These are phyloP conservation scores for Tachystola acroxantha DNA, from an alignment of 2,888 invertebrate species.

Conservation along the genomic window DNA sequence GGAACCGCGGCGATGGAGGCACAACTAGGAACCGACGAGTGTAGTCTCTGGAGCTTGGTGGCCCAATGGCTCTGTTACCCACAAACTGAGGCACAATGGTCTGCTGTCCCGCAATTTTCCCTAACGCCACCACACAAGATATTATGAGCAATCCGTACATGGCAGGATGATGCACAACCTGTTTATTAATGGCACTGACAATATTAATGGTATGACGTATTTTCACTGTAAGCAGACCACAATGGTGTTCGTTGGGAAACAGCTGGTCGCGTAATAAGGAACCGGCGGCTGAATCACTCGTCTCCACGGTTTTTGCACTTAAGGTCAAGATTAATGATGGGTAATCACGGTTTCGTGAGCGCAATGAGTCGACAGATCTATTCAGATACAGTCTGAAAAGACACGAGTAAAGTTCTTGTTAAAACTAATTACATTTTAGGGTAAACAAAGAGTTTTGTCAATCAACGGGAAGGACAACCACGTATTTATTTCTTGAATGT, in stretches of 20 bases:
- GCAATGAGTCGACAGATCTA: conserved; percentile 3
- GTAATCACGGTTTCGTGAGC: conserved; percentile 18
- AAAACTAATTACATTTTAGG: neutral
- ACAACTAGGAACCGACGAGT: conserved; percentile 7
- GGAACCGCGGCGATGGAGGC: conserved; percentile 17
- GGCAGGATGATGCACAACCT: conserved; percentile 20
- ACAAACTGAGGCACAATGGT: conserved; percentile 22
- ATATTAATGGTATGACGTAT: conserved; percentile 8
- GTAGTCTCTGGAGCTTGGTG: conserved; percentile 14
- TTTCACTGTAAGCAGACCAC: conserved; percentile 17
- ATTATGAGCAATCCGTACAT: conserved; percentile 40
- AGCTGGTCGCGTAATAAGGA: conserved; percentile 45
- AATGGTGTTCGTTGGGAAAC: conserved; percentile 41
- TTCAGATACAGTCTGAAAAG: neutral
- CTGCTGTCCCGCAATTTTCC: conserved; percentile 35
- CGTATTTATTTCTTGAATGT: conserved; percentile 1
- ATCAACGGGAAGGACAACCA: neutral
- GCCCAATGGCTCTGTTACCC: conserved; percentile 14
- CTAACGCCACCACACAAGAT: conserved; percentile 29
- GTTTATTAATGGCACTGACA: conserved; percentile 9
- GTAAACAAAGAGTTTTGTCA: neutral
- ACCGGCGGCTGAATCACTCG: conserved; percentile 35
- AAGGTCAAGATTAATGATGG: conserved; percentile 36
- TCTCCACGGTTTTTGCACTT: conserved; percentile 50
- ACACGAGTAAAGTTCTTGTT: neutral